Conservation (phyloP, 2,888 invertebrate genomes). For the Drosophila prostipennis region DNA sequence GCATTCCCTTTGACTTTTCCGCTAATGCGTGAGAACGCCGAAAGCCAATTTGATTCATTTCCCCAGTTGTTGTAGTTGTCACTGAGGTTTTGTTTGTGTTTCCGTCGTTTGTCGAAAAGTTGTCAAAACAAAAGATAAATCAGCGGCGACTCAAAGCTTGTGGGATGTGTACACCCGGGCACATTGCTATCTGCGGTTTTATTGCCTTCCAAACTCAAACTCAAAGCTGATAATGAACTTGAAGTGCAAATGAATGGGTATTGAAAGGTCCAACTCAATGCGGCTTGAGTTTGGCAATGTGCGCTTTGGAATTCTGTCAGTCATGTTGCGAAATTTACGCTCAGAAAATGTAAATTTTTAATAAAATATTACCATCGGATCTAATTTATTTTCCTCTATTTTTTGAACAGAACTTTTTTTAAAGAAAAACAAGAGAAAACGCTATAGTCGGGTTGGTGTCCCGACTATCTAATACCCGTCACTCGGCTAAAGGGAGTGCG, state of each 20-base stretch:
- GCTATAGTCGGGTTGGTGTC: too few species aligned
- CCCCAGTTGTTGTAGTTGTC: constrained; percentile 36
- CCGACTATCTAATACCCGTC: too few species aligned
- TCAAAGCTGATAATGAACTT: constrained; percentile 61
- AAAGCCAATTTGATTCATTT: constrained; percentile 55
- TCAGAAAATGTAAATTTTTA: background rate
- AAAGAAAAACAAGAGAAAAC: too few species aligned
- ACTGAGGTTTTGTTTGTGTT: constrained; percentile 36
- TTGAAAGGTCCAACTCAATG: constrained; percentile 20
- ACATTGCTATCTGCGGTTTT: constrained; percentile 17
- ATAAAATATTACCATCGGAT: too few species aligned
- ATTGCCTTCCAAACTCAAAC: constrained; percentile 38
- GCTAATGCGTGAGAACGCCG: constrained; percentile 70
- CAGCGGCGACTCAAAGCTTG: constrained; percentile 52
- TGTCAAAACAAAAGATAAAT: constrained; percentile 78
- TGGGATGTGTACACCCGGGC: constrained; percentile 14
- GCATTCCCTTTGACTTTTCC: constrained; percentile 43
- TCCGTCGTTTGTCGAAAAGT: constrained; percentile 62
- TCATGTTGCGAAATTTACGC: background rate
- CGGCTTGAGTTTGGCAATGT: constrained; percentile 2
- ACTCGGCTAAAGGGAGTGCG: too few species aligned
- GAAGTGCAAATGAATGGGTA: constrained; percentile 41
- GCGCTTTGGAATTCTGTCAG: background rate
- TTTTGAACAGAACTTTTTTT: too few species aligned
- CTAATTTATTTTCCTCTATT: too few species aligned